Conservation (phyloP, 2,888 invertebrate genomes). For the Brachyptera putata region DNA sequence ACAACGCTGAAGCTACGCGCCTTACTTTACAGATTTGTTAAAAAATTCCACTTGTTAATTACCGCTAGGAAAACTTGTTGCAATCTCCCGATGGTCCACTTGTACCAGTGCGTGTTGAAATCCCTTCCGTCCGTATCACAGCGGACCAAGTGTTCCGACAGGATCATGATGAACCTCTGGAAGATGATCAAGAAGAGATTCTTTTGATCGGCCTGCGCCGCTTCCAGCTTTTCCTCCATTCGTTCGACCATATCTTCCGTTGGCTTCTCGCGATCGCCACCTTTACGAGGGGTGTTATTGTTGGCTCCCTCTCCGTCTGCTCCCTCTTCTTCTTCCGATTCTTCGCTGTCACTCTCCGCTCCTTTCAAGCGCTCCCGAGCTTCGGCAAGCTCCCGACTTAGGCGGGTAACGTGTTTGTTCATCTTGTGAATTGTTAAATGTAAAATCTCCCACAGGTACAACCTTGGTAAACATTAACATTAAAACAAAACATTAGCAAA, state of each 20-base stretch:
- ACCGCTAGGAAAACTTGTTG: slow-evolving; percentile 93
- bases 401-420: slow-evolving; percentile 80
- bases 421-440: slow-evolving; percentile 95
- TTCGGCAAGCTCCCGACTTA: slow-evolving; percentile 69
- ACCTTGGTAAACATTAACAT: slow-evolving; percentile 48
- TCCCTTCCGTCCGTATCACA: slow-evolving; percentile 92
- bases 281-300: slow-evolving; percentile 29
- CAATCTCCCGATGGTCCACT: slow-evolving; percentile 90
- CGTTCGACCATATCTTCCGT: slow-evolving; percentile 85
- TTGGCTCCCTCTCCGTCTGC: slow-evolving; percentile 46
- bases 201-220: slow-evolving; percentile 94
- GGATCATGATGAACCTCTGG: slow-evolving; percentile 94
- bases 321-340: slow-evolving; percentile 63
- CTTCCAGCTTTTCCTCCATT: slow-evolving; percentile 93
- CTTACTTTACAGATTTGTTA: too few relatives aligned
- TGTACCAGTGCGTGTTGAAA: slow-evolving; percentile 93
- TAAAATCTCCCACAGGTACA: slow-evolving; percentile 94
- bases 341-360: slow-evolving; percentile 76
- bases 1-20: too few relatives aligned
- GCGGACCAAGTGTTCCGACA: slow-evolving; percentile 91
- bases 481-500: background rate
- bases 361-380: slow-evolving; percentile 82
- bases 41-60: too few relatives aligned
- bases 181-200: slow-evolving; percentile 95
- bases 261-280: slow-evolving; percentile 52